A percentile compares a stretch with the other conserved stretches of the same genome.
Conservation (phyloP, 2,888 invertebrate genomes). For the Elgonia sp. region DNA sequence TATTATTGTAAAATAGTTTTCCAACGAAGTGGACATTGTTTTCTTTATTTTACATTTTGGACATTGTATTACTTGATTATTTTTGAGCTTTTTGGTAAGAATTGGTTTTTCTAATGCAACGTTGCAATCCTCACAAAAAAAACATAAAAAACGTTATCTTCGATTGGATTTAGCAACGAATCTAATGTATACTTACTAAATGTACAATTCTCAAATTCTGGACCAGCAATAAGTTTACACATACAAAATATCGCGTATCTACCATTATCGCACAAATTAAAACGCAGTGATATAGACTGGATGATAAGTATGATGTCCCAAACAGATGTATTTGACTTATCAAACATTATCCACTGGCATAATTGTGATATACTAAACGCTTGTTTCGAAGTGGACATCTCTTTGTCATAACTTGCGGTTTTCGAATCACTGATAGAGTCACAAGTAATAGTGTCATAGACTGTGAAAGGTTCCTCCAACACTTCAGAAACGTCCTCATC, state of each 20-base stretch:
- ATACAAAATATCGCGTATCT: no score
- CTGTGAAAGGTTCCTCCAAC: background rate
- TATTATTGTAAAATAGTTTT: conserved; percentile 48
- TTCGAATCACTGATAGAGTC: background rate
- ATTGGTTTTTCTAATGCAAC: conserved; percentile 24
- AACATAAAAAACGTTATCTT: no score
- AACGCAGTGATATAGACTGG: background rate
- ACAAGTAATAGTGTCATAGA: background rate
- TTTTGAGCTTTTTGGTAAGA: conserved; percentile 24
- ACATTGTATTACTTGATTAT: conserved; percentile 17
- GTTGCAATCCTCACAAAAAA: background rate
- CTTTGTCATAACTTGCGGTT: background rate
- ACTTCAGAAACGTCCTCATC: background rate
- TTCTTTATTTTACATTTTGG: conserved; percentile 28
- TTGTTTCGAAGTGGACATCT: background rate
- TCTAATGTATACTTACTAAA: no score
- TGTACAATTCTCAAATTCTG: no score
- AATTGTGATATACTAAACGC: background rate
- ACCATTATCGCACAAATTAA: background rate
- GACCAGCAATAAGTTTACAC: no score
- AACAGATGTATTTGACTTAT: conserved; percentile 11
- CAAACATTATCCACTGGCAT: conserved; percentile 22
- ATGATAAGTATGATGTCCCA: conserved; percentile 11
- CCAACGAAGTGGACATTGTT: conserved; percentile 17
- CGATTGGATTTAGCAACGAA: no score